A percentile compares a stretch with the other conserved stretches of the same genome.
Evolutionary conservation across 2,113 vertebrate species (phyloP).

Genomic region (Aphyosemion australe): DNA sequence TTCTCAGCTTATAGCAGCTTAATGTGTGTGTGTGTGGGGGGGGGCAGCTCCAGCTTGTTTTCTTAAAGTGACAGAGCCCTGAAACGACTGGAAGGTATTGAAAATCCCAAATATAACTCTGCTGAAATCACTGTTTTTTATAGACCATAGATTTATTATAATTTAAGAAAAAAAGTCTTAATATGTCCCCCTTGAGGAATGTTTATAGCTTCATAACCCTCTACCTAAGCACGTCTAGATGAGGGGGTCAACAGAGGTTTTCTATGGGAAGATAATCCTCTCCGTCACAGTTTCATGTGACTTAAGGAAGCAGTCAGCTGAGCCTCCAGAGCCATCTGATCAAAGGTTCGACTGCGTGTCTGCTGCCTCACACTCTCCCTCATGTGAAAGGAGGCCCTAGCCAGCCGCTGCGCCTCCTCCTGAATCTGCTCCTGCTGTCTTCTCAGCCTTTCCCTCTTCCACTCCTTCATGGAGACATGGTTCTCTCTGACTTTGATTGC

Average conservation of each 20-base stretch:
- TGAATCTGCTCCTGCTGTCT: constrained; percentile 66
- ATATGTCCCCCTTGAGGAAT: too few relatives aligned
- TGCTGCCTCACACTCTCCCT: constrained; percentile 71
- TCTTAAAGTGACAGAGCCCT: too few relatives aligned
- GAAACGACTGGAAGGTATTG: too few relatives aligned
- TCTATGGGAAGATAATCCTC: background rate
- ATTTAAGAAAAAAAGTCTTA: too few relatives aligned
- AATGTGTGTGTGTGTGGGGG: too few relatives aligned
- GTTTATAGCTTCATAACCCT: too few relatives aligned
- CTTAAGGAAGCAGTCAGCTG: constrained; percentile 57
- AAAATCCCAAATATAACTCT: too few relatives aligned
- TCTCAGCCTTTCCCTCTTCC: constrained; percentile 66
- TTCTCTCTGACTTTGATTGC: constrained; percentile 57
- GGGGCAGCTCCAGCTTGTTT: too few relatives aligned
- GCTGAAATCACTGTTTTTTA: too few relatives aligned
- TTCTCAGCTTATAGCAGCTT: too few relatives aligned
- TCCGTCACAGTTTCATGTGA: constrained; percentile 56
- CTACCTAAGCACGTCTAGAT: background rate
- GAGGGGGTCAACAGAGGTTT: background rate
- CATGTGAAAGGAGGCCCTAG: constrained; percentile 72
- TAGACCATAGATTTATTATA: too few relatives aligned
- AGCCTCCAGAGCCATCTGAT: constrained; percentile 70
- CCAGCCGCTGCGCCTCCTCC: constrained; percentile 68
- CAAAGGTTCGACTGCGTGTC: constrained; percentile 63
- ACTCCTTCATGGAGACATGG: constrained; percentile 69